Evolutionary conservation across 2,797 vertebrate species (phyloP).

Genomic region (Odontamblyopus lacepedii): DNA sequence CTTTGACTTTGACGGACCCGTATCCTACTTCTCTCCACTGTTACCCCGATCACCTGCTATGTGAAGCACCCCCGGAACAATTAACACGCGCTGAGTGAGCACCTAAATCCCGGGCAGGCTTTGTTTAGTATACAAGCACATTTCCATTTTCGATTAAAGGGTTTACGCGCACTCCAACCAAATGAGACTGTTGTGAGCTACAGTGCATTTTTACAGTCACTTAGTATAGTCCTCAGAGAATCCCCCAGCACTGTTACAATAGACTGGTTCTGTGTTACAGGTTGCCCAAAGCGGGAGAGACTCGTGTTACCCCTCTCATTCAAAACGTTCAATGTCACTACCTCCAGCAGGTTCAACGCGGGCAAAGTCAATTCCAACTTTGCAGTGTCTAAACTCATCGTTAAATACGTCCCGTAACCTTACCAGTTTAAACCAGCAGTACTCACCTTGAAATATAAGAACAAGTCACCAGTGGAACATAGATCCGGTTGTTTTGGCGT

Average conservation of each 20-base stretch:
- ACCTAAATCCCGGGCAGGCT: constrained; percentile 11
- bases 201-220: constrained; percentile 19
- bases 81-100: constrained; percentile 23
- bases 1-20: constrained; percentile 37
- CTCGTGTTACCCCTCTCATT: neutral
- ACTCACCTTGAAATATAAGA: constrained; percentile 70
- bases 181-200: constrained; percentile 21
- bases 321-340: constrained; percentile 1
- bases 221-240: constrained; percentile 20
- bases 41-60: constrained; percentile 34
- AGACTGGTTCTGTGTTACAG: constrained; percentile 30
- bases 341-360: constrained; percentile 13
- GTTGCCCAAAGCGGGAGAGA: constrained; percentile 19
- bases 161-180: constrained; percentile 25
- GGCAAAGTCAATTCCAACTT: constrained; percentile 57
- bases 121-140: constrained; percentile 26
- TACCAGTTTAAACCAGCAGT: neutral
- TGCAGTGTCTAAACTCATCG: constrained; percentile 16
- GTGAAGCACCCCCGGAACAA: constrained; percentile 27
- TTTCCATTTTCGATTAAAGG: constrained; percentile 18
- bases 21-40: constrained; percentile 28
- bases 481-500: constrained; percentile 30
- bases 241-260: constrained; percentile 22
- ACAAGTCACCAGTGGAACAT: constrained; percentile 45
- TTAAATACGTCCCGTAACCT: neutral